Percentiles rank a stretch among this genome's conserved stretches.
These are phyloP conservation scores for Priapulus caudatus DNA, from an alignment of 2,888 invertebrate species.

Conservation along the genomic window DNA sequence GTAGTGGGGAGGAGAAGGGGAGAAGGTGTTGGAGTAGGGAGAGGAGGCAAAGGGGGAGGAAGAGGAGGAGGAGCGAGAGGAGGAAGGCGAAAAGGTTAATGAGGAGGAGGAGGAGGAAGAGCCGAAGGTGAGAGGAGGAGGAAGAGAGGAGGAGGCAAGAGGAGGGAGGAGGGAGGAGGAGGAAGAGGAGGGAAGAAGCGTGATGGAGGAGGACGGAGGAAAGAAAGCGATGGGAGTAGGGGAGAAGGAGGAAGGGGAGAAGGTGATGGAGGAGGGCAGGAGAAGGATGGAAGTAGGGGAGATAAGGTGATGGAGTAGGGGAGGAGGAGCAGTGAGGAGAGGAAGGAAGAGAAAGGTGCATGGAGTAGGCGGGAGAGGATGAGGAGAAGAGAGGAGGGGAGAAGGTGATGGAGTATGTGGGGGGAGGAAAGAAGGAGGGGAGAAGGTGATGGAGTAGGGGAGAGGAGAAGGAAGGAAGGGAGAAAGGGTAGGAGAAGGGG, in stretches of 20 bases:
- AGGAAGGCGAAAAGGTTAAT: too few relatives aligned
- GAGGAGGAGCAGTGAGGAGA: background rate
- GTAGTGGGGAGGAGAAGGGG: too few relatives aligned
- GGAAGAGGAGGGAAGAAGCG: too few relatives aligned
- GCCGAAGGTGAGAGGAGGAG: background rate
- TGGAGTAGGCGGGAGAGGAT: background rate
- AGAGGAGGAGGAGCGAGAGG: too few relatives aligned
- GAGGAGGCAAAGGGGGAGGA: too few relatives aligned
- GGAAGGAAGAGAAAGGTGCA: too few relatives aligned
- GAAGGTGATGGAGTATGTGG: background rate
- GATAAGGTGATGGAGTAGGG: too few relatives aligned
- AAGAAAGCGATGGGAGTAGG: background rate
- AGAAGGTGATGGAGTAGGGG: background rate
- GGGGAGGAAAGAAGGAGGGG: conserved; percentile 3
- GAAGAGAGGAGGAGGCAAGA: background rate
- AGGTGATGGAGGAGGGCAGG: too few relatives aligned
- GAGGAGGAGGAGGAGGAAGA: conserved; percentile 3
- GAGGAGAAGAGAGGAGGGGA: conserved; percentile 3
- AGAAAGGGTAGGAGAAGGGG: conserved; percentile 1
- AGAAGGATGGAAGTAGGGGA: background rate
- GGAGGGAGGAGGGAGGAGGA: conserved; percentile 3
- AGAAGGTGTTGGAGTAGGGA: too few relatives aligned
- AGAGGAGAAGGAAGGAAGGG: conserved; percentile 3
- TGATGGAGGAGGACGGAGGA: background rate
- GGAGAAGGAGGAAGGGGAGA: too few relatives aligned